A percentile compares a stretch with the other conserved stretches of the same genome.
Evolutionary conservation across 2,797 vertebrate genomes (phyloP).

Genomic region (Vultur gryphus): DNA sequence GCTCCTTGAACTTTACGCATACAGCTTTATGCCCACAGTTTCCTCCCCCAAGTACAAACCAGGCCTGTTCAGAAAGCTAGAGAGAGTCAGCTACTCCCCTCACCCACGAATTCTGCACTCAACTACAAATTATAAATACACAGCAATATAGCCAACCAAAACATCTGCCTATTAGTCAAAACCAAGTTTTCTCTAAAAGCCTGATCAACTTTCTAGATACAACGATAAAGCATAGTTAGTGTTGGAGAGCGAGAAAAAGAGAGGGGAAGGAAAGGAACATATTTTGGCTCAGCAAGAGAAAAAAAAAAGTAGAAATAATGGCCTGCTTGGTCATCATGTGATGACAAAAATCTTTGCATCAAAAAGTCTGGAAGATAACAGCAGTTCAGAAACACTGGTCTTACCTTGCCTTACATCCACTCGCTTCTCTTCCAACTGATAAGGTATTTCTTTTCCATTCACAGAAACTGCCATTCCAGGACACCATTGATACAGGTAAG

Average conservation of each 20-base stretch:
- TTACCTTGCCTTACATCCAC: not conserved
- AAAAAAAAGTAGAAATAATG: not conserved
- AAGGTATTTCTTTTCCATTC: not conserved
- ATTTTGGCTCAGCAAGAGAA: not conserved
- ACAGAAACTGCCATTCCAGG: not conserved
- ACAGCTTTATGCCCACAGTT: not conserved
- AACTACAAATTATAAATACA: not conserved
- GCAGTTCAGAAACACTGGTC: not conserved
- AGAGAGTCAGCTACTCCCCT: not conserved
- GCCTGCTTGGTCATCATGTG: not conserved
- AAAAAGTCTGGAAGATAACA: not conserved
- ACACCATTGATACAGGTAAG: accelerated
- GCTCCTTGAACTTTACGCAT: not conserved
- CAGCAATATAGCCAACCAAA: not conserved
- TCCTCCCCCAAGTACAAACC: not conserved
- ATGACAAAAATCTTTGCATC: not conserved
- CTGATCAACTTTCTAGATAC: not conserved
- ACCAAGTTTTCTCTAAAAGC: not conserved
- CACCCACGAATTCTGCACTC: accelerated
- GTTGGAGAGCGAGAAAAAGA: not conserved
- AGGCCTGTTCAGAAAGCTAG: not conserved
- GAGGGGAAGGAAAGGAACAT: not conserved
- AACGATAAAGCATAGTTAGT: not conserved
- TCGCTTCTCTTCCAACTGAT: not conserved
- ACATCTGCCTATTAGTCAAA: not conserved